Evolutionary conservation across 2,888 invertebrate genomes (phyloP), one percentile per base, ranked within the genome.

Genomic region (Phortica magna): DNA sequence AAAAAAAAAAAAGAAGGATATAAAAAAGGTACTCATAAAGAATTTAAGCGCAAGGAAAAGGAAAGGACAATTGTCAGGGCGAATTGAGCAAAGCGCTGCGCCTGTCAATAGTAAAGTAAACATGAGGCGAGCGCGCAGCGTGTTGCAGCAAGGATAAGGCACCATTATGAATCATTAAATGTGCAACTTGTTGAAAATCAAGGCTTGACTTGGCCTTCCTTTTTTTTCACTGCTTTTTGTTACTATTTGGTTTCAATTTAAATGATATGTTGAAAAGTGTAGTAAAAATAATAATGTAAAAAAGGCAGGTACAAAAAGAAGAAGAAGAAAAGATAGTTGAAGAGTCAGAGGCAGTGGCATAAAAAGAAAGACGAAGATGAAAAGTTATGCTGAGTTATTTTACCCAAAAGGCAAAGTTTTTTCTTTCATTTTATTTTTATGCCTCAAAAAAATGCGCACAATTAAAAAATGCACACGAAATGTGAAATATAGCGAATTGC

Each of bases 131-230:
- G 14, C 2, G 17, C 3, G 17, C 4, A 19, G 59, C n/a, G 7
- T n/a, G 1, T n/a, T 9, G 59, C 59, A 19, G 59, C 48, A 48
- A 48, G 48, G 48, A 48, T 48, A 48, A 48, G 10, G 48, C 48
- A 14, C 83, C 84, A 83, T 87, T 82, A 84, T 87, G 79, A 87
- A 87, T 87, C 84, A 83, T 87, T 82, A 84, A 85, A 79, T 83
- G 83, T 87, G 77, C 85, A 87, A 85, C 84, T 84, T 84, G 85
- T 87, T 84, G 87, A 82, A 80, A 87, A 80, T 82, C 85, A 87
- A 84, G 84, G 81, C 81, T 87, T 77, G 65, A 73, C 65, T n/a
- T 59, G n/a, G 10, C 7, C 59, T n/a, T 2, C n/a, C n/a, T 59
- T 12, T 17, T 19, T 1, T 59, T 9, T 9, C 48, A 2, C n/a